A percentile compares a stretch with the other conserved stretches of the same genome.
These are phyloP conservation scores for Euproctis similis DNA, from an alignment of 2,888 invertebrate genomes.

Conservation along the genomic window DNA sequence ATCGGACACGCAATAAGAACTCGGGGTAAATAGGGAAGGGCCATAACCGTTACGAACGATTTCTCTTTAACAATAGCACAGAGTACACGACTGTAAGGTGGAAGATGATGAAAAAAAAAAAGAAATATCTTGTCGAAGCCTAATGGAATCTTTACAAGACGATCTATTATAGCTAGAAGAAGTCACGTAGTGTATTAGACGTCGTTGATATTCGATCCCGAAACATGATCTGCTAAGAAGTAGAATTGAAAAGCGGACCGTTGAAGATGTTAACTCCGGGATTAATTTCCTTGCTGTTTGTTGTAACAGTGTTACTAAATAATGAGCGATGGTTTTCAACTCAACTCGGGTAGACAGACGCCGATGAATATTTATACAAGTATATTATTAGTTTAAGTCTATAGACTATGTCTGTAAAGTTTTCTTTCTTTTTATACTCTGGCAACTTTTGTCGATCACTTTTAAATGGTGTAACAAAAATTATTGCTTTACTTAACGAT, in stretches of 20 bases:
- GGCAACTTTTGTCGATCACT: no score
- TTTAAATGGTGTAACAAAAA: no score
- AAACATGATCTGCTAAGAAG: constrained; percentile 37
- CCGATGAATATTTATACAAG: constrained; percentile 40
- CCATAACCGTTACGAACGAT: constrained; percentile 58
- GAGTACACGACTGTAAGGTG: constrained; percentile 30
- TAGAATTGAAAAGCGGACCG: constrained; percentile 39
- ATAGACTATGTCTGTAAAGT: no score
- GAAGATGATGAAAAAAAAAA: constrained; percentile 44
- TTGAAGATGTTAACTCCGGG: constrained; percentile 44
- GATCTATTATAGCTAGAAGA: constrained; percentile 42
- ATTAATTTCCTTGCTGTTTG: constrained; percentile 51
- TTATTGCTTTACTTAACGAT: no score
- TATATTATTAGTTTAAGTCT: no score
- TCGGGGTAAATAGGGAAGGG: constrained; percentile 50
- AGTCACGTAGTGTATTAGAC: constrained; percentile 71
- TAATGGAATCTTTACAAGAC: constrained; percentile 54
- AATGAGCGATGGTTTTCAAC: constrained; percentile 43
- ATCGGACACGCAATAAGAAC: constrained; percentile 27
- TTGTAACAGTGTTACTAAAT: constrained; percentile 32
- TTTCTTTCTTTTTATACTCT: no score
- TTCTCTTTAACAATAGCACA: constrained; percentile 53
- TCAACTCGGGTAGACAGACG: constrained; percentile 34
- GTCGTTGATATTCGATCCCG: constrained; percentile 34
- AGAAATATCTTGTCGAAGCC: constrained; percentile 36